These are phyloP conservation scores for Carabus problematicus DNA, from an alignment of 2,888 invertebrate genomes.

Conservation along the genomic window DNA sequence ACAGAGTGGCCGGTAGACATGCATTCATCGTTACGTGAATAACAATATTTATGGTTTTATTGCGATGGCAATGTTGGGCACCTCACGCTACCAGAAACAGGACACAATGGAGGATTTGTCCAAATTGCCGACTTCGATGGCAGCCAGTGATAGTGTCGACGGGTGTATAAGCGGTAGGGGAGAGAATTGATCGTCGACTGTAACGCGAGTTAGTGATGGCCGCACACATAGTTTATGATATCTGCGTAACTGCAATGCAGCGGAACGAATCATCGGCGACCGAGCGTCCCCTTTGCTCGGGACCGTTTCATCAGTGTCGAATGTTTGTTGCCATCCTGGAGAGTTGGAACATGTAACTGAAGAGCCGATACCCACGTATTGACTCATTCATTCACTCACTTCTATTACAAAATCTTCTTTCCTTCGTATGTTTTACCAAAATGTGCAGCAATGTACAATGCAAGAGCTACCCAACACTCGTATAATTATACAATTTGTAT, in stretches of 20 bases:
- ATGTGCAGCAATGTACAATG: no score
- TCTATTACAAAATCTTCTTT: constrained; percentile 2
- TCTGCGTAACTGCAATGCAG: constrained; percentile 46
- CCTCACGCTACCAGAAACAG: constrained; percentile 9
- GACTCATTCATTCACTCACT: constrained; percentile 4
- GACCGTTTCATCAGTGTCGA: constrained; percentile 31
- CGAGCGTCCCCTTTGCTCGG: constrained; percentile 11
- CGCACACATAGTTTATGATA: constrained; percentile 47
- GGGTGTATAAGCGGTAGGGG: constrained; percentile 3
- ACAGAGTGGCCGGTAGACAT: constrained; percentile 4
- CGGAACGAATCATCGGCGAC: constrained; percentile 45
- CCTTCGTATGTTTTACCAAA: no score
- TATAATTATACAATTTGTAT: not conserved
- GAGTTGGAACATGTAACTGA: constrained; percentile 7
- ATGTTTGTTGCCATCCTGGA: constrained; percentile 23
- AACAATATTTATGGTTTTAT: constrained; percentile 32
- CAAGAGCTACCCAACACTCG: no score
- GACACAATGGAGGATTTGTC: constrained; percentile 27
- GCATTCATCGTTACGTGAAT: constrained; percentile 5
- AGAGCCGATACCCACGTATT: not conserved
- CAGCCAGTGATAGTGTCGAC: constrained; percentile 7
- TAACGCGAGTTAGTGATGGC: constrained; percentile 41
- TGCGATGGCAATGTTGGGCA: constrained; percentile 11
- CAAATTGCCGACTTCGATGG: constrained; percentile 13
- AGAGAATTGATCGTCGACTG: constrained; percentile 31